phyloP scores from a whole-genome alignment of 2,888 invertebrate species.

The Abscondita cerata region DNA sequence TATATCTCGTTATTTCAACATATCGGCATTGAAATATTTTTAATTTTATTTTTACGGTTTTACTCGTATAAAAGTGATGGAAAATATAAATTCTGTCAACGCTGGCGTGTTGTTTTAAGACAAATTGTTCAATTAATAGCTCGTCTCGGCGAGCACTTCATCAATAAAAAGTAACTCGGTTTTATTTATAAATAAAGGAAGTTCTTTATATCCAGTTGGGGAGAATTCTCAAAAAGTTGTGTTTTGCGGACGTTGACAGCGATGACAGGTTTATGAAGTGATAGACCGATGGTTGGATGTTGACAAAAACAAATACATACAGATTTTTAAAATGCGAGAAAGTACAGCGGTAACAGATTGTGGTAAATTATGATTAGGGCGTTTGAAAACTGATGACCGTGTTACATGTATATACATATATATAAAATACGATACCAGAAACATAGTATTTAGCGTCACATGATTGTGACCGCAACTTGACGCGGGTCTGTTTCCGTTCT shows the following conservation, averaged over 20 bases:
- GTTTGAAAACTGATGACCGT: slow-evolving; percentile 22
- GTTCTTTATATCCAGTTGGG: slow-evolving; percentile 10
- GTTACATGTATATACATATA: slow-evolving; percentile 9
- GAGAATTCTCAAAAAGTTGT: slow-evolving; percentile 15
- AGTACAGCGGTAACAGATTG: slow-evolving; percentile 23
- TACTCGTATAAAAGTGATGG: not conserved
- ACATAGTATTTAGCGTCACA: slow-evolving; percentile 18
- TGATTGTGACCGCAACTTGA: slow-evolving; percentile 26
- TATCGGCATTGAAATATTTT: slow-evolving; percentile 28
- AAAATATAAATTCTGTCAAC: not conserved
- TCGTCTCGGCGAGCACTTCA: slow-evolving; percentile 9
- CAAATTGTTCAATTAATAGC: slow-evolving; percentile 40
- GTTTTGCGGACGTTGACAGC: slow-evolving; percentile 30
- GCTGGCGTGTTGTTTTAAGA: slow-evolving; percentile 33
- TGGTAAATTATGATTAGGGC: slow-evolving; percentile 25
- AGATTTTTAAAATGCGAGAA: slow-evolving; percentile 12
- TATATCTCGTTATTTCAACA: slow-evolving; percentile 42
- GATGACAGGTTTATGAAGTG: slow-evolving; percentile 52
- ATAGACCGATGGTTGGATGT: slow-evolving; percentile 39
- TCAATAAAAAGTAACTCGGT: not conserved
- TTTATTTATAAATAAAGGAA: slow-evolving; percentile 31
- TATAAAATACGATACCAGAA: slow-evolving; percentile 9
- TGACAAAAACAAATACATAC: slow-evolving; percentile 36
- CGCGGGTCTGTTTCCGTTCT: slow-evolving; percentile 33
- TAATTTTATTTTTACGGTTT: not conserved